These are phyloP conservation scores for Venustaconcha ellipsiformis DNA, from an alignment of 1,140 invertebrate genomes.

Conservation along the genomic window DNA sequence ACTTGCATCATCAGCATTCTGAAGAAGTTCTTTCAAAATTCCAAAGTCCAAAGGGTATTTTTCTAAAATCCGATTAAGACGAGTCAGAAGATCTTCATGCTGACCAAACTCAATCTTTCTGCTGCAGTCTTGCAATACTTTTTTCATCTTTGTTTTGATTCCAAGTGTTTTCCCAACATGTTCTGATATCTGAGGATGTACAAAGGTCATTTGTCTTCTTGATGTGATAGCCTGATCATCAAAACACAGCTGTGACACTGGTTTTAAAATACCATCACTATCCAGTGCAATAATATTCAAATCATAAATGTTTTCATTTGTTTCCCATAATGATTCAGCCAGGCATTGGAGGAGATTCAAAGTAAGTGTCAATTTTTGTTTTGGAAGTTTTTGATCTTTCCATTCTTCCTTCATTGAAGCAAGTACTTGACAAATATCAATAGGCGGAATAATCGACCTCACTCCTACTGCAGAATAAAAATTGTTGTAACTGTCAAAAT, in stretches of 20 bases:
- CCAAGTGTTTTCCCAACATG: constrained; percentile 27
- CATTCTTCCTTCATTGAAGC: background rate
- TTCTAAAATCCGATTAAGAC: constrained; percentile 49
- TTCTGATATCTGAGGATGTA: constrained; percentile 26
- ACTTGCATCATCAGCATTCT: constrained; percentile 69
- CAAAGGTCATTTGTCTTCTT: constrained; percentile 25
- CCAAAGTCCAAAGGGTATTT: constrained; percentile 53
- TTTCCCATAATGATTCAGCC: background rate
- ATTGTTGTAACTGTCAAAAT: background rate
- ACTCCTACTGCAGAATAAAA: too few relatives aligned
- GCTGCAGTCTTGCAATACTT: constrained; percentile 5
- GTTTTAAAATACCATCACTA: constrained; percentile 9
- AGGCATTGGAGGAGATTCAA: background rate
- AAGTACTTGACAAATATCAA: too few relatives aligned
- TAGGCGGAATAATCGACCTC: too few relatives aligned
- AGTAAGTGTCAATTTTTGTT: background rate
- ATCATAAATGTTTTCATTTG: background rate
- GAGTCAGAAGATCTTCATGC: constrained; percentile 51
- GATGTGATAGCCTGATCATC: constrained; percentile 28
- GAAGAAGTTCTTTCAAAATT: constrained; percentile 55
- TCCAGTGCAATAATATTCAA: constrained; percentile 31
- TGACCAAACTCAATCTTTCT: constrained; percentile 46
- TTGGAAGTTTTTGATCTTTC: background rate
- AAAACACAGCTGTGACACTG: constrained; percentile 28
- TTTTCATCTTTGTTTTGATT: constrained; percentile 34